Percentiles rank a stretch among this genome's conserved stretches.
Evolutionary conservation across 2,797 vertebrate species (phyloP).

Genomic region (Mormyrops attenuatus): DNA sequence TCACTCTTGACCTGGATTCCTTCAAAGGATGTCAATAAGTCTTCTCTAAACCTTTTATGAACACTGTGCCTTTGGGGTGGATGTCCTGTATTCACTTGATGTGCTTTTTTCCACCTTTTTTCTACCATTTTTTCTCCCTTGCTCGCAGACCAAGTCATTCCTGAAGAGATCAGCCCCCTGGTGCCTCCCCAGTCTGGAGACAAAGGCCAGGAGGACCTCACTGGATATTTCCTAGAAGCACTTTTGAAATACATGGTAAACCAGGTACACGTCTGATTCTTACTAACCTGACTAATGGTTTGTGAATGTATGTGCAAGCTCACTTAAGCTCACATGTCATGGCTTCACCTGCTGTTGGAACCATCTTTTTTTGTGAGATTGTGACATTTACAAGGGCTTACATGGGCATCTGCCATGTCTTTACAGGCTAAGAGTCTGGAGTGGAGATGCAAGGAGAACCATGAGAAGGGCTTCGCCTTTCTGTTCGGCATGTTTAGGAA

Average conservation of each 20-base stretch:
- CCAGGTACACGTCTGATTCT: conserved; percentile 76
- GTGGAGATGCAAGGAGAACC: conserved; percentile 97
- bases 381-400: background rate
- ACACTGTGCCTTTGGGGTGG: background rate
- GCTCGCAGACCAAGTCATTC: conserved; percentile 83
- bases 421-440: conserved; percentile 93
- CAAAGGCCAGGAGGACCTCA: conserved; percentile 97
- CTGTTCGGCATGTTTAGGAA: conserved; percentile 96
- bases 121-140: background rate
- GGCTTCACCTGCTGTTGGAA: background rate
- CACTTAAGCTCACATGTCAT: background rate
- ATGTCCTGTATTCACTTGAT: background rate
- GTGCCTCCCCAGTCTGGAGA: conserved; percentile 95
- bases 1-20: background rate
- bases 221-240: conserved; percentile 94
- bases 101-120: background rate
- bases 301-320: conserved; percentile 10
- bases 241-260: conserved; percentile 99
- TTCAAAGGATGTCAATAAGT: background rate
- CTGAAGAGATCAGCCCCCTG: conserved; percentile 94
- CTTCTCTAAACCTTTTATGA: background rate
- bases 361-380: background rate
- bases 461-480: conserved; percentile 96
- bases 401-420: background rate
- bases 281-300: conserved; percentile 52